Evolutionary conservation across 92 coral and sea anemone genomes (phyloP), one percentile per base, ranked within the genome.

Genomic region (Epizoanthus scotinus): DNA sequence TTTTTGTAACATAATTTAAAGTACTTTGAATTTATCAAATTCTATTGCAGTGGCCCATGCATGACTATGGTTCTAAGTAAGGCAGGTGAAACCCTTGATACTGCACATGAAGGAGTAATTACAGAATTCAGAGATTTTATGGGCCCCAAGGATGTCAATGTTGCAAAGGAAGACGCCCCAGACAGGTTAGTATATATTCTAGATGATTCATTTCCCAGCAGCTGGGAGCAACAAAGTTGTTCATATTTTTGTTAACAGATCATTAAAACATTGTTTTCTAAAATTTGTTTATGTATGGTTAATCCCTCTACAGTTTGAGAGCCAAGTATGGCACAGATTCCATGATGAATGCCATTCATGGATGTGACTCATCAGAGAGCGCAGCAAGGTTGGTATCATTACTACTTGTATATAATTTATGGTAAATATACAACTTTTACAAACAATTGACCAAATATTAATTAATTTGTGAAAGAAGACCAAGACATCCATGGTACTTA

Each of bases 271-370:
- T 25, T 29, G 8, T n/a, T 0, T 55, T 71, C 28, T 7, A 3
- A 25, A 13, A 1, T 13, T 6, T 49, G 17, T 20, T 28, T 40
- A 29, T 17, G 55, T 54, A 18, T 67, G 21, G 12, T 88, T 52
- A 34, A 34, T 34, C 4, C 66, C 57, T 22, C 68, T 63, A 1
- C 82, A 96, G 99, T 81, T 79, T 96, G 79, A 87, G 99, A 78
- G 99, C 99, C 49, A 79, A 93, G 67, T 96, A 96, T 89, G 99
- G 99, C 10, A 96, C 99, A 28, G 97, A 94, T 73, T 93, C 98
- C 8, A 89, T 93, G 70, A 91, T 89, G 98, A 96, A 96, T 86
- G 99, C 99, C 61, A 82, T 96, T 58, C 99, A 96, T 86, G 99
- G 91, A 15, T 93, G 98, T 89, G 99, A 96, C 79, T 93, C 99